Evolutionary conservation across 2,888 invertebrate species (phyloP), one percentile per base, ranked within the genome.

Genomic region (Parnassius smintheus): DNA sequence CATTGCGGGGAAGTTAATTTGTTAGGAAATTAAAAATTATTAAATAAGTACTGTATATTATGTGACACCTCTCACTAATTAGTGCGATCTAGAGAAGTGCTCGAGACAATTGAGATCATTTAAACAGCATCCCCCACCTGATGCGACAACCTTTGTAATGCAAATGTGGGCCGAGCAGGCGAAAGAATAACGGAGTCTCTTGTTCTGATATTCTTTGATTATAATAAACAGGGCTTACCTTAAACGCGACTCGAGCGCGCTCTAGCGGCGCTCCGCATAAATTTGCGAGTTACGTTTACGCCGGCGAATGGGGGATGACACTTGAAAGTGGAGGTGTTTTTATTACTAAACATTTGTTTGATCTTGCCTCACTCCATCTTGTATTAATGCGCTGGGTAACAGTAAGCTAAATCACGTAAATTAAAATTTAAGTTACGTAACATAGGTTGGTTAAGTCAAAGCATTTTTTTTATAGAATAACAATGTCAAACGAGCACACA

Each of bases 121-220:
- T 55, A 55, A 11, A 13, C 41, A 4, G 13, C 56, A 9, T 9
- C 41, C 22, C 41, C 50, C 49, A 35, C 46, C 22, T 42, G 55
- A 22, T 35, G 49, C 54, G 44, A 42, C 22, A 25, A 44, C 56
- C 68, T 75, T 71, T 76, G 65, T 62, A 60, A 76, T 77, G 77
- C 73, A 75, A 73, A 77, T 72, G 61, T n/a, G 13, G 8, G 49
- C 13, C 13, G 49, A 59, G 56, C 58, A 63, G 13, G 13, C 13
- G 9, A 12, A 2, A 49, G 49, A n/a, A 49, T 35, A 35, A 35
- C 35, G 35, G 35, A 35, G 35, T 7, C 35, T 35, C 35, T 35
- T 35, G 66, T 65, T 66, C 75, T 70, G 68, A 66, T 68, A 72
- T 77, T 73, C 76, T 80, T 79, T 78, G 77, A 79, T 80, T 78